Evolutionary conservation across 2,797 vertebrate genomes (phyloP), one percentile per base, ranked within the genome.

Genomic region (Rhabdophis nuchalis): DNA sequence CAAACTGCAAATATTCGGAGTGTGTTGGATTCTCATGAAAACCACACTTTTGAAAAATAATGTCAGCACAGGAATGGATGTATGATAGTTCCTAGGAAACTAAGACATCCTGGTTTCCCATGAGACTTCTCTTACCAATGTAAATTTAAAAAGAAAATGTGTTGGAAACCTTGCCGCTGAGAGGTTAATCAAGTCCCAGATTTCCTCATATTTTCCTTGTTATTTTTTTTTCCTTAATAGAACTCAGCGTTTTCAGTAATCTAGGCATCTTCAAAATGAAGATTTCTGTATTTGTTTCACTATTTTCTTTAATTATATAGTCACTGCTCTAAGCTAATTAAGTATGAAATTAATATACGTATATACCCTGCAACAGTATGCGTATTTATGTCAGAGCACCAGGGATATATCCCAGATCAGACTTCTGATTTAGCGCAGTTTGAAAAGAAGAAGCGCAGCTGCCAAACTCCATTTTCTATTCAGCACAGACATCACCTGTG

Each of bases 261-360:
- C 20, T 46, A 61, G 27, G 58, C 50, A 90, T 41, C 8, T 90
- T n/a, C 18, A 23, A 87, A 91, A 91, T 12, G 25, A 87, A 27
- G 52, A 29, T 41, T 46, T 9, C 36, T 25, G 27, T 46, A 87
- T 87, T 46, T 41, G 53, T 41, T 27, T 64, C 54, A n/a, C 53
- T 9, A 13, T 46, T 29, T 23, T 27, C 36, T 77, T 32, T 92
- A 93, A 95, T 93, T 93, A 94, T 95, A 96, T 93, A 94, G 89
- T 53, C 87, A 89, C 92, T 95, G 13, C 36, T 94, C 85, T 46
- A 50, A 92, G 86, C 27, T 68, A 93, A 94, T 93, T 94, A 93
- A 94, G 90, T 50, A 32, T 89, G 85, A 90, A 94, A 92, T 64
- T 93, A 89, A 94, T 54, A 18, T n/a, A n/a, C n/a, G n/a, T n/a